A percentile compares a stretch with the other conserved stretches of the same genome.
These are phyloP conservation scores for Parambassis ranga DNA, from an alignment of 2,797 vertebrate genomes.

Conservation along the genomic window DNA sequence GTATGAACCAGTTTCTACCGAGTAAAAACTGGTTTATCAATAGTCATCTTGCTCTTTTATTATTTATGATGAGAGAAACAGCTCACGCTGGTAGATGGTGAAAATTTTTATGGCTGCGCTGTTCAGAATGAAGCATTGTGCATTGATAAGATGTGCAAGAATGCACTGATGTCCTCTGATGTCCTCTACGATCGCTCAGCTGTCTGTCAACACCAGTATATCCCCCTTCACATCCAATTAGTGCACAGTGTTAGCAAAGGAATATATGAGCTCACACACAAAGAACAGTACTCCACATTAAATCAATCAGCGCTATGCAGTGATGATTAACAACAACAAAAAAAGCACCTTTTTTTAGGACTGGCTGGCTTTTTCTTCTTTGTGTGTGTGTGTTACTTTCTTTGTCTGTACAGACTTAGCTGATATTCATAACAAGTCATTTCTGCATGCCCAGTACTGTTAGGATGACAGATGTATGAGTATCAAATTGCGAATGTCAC, in stretches of 20 bases:
- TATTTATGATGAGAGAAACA: constrained; percentile 25
- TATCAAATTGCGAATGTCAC: constrained; percentile 50
- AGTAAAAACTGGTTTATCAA: background rate
- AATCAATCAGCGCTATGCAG: constrained; percentile 44
- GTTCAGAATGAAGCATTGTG: constrained; percentile 9
- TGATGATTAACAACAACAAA: constrained; percentile 52
- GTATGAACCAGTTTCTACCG: background rate
- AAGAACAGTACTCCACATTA: constrained; percentile 20
- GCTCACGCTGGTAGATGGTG: constrained; percentile 12
- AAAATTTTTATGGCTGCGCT: constrained; percentile 1
- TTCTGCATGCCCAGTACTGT: constrained; percentile 50
- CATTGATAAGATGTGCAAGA: constrained; percentile 30
- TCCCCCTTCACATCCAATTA: constrained; percentile 53
- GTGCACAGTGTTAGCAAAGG: constrained; percentile 5
- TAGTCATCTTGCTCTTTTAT: constrained; percentile 5
- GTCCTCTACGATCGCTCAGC: constrained; percentile 38
- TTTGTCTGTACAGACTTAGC: constrained; percentile 30
- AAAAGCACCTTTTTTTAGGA: constrained; percentile 30
- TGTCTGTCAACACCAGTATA: constrained; percentile 9
- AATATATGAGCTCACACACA: constrained; percentile 3
- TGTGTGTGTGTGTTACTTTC: constrained; percentile 27
- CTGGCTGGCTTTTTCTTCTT: constrained; percentile 31
- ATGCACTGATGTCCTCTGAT: constrained; percentile 58
- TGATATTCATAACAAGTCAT: constrained; percentile 47
- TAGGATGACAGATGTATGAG: constrained; percentile 48